Evolutionary conservation across 2,797 vertebrate genomes (phyloP).

Genomic region (Adrianichthys oophorus): DNA sequence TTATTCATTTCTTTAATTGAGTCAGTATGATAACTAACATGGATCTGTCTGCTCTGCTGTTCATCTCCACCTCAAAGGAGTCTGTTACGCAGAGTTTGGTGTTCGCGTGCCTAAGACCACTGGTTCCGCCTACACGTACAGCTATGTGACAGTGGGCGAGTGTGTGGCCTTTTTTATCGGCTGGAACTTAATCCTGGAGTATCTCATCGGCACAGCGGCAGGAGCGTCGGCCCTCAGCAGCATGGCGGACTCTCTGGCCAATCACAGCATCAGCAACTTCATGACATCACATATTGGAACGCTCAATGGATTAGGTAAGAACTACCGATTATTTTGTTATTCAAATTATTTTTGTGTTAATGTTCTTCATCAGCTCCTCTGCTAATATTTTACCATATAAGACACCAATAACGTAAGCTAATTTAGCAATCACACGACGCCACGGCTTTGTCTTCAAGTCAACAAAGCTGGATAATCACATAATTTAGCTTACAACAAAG

Average conservation of each 20-base stretch:
- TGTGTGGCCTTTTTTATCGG: constrained; percentile 98
- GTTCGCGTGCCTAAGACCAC: constrained; percentile 97
- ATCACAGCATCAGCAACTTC: constrained; percentile 94
- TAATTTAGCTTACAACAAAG: too few relatives aligned
- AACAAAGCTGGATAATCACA: too few relatives aligned
- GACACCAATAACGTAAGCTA: too few relatives aligned
- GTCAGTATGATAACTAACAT: too few relatives aligned
- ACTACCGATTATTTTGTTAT: too few relatives aligned
- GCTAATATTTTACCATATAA: too few relatives aligned
- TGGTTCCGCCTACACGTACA: constrained; percentile 97
- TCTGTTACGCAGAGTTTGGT: constrained; percentile 97
- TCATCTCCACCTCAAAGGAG: constrained; percentile 74
- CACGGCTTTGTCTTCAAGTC: too few relatives aligned
- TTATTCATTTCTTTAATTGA: too few relatives aligned
- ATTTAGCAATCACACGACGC: too few relatives aligned
- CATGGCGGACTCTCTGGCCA: constrained; percentile 97
- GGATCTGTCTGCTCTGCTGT: not conserved
- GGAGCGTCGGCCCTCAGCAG: constrained; percentile 96
- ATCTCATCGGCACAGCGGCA: constrained; percentile 94
- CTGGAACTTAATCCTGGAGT: constrained; percentile 98
- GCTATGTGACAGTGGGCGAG: constrained; percentile 97
- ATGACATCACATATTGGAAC: constrained; percentile 90
- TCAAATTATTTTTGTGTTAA: too few relatives aligned
- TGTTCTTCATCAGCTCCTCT: too few relatives aligned
- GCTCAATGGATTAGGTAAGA: constrained; percentile 86